phyloP scores from a whole-genome alignment of 2,113 vertebrate species.

The Chauna torquata region DNA sequence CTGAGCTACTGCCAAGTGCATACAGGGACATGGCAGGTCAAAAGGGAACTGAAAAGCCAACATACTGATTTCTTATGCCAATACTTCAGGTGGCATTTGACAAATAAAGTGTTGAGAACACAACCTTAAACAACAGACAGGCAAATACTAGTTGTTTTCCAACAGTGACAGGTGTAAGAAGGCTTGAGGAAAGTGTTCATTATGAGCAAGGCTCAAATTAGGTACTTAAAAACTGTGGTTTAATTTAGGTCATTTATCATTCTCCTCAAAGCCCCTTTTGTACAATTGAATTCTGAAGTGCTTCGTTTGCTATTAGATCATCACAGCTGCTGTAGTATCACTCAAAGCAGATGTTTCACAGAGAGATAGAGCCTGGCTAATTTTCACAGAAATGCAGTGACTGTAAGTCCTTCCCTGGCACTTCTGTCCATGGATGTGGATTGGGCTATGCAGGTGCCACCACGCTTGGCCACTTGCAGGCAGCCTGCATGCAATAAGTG shows the following conservation, averaged over 20 bases:
- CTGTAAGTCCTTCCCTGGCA: slow-evolving; percentile 55
- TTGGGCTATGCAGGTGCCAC: slow-evolving; percentile 59
- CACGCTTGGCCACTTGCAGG: not conserved
- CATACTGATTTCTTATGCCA: not conserved
- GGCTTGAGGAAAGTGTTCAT: slow-evolving; percentile 68
- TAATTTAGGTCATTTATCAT: slow-evolving; percentile 84
- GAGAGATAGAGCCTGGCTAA: slow-evolving; percentile 46
- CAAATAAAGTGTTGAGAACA: slow-evolving; percentile 33
- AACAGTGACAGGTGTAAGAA: slow-evolving; percentile 76
- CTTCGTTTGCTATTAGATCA: slow-evolving; percentile 76
- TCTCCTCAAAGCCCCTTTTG: slow-evolving; percentile 76
- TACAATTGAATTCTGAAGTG: slow-evolving; percentile 76
- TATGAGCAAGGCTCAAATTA: slow-evolving; percentile 73
- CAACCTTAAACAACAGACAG: slow-evolving; percentile 41
- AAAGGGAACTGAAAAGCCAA: not conserved
- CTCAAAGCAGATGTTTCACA: slow-evolving; percentile 79
- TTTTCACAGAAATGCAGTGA: slow-evolving; percentile 60
- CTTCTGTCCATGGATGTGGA: slow-evolving; percentile 28
- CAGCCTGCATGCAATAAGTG: not conserved
- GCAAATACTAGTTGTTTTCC: slow-evolving; percentile 49
- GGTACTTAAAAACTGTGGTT: slow-evolving; percentile 73
- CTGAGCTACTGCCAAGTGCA: not conserved
- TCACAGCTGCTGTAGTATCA: slow-evolving; percentile 76
- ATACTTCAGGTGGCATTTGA: not conserved
- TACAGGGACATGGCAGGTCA: not conserved